Evolutionary conservation across 2,888 invertebrate species (phyloP).

Genomic region (Drosophila neonasuta): DNA sequence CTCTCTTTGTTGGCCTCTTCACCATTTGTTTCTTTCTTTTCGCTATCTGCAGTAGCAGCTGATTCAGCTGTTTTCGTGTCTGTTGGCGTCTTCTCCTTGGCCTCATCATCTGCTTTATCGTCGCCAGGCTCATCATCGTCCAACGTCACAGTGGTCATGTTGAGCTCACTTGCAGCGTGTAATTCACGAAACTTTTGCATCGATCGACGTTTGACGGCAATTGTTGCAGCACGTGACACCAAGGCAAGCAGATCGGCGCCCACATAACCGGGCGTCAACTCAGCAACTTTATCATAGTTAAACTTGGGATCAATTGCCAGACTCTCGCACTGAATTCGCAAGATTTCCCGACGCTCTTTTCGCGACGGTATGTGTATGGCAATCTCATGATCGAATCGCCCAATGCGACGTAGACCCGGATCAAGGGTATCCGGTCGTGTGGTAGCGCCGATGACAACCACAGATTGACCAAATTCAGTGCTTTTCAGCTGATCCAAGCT

Average conservation of each 20-base stretch:
- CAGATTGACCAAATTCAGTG: slow-evolving; percentile 79
- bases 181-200: slow-evolving; percentile 78
- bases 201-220: slow-evolving; percentile 88
- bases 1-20: slow-evolving; percentile 9
- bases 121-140: slow-evolving; percentile 75
- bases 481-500: slow-evolving; percentile 89
- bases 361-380: slow-evolving; percentile 96
- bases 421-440: slow-evolving; percentile 96
- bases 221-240: slow-evolving; percentile 93
- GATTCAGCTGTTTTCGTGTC: neutral
- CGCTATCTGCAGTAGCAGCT: neutral
- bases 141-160: slow-evolving; percentile 80
- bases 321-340: slow-evolving; percentile 87
- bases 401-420: slow-evolving; percentile 94
- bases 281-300: slow-evolving; percentile 88
- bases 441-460: slow-evolving; percentile 96
- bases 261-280: slow-evolving; percentile 96
- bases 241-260: slow-evolving; percentile 96
- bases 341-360: slow-evolving; percentile 90
- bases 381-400: slow-evolving; percentile 97
- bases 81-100: slow-evolving; percentile 7
- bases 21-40: slow-evolving; percentile 34
- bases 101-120: slow-evolving; percentile 31
- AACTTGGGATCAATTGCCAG: slow-evolving; percentile 88
- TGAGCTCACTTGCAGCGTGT: slow-evolving; percentile 73